Percentiles rank a stretch among this genome's conserved stretches.
These are phyloP conservation scores for Pangasianodon hypophthalmus DNA, from an alignment of 2,113 vertebrate species.

Conservation along the genomic window DNA sequence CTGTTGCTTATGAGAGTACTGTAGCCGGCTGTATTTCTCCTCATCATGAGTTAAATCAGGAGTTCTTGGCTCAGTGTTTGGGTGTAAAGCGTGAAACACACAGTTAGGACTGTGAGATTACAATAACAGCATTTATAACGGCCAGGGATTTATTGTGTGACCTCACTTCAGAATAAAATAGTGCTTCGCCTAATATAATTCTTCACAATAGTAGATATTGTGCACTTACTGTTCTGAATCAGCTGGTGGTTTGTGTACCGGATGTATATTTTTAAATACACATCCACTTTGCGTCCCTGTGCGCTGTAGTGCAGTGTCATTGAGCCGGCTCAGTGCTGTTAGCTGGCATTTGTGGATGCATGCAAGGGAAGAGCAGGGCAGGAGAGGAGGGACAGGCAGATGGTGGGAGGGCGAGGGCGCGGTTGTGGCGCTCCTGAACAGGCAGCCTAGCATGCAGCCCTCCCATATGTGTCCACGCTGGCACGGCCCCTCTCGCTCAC, in stretches of 20 bases:
- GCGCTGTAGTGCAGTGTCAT: constrained; percentile 19
- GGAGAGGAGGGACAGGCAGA: constrained; percentile 73
- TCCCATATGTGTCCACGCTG: constrained; percentile 76
- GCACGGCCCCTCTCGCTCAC: constrained; percentile 38
- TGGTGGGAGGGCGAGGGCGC: constrained; percentile 76
- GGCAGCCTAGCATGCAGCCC: constrained; percentile 73
- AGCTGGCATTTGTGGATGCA: constrained; percentile 38
- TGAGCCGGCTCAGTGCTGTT: constrained; percentile 26
- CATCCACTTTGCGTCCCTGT: constrained; percentile 8
- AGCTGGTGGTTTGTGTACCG: neutral
- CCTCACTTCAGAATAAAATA: neutral
- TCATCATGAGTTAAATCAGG: neutral
- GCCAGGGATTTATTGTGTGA: neutral
- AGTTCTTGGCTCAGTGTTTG: neutral
- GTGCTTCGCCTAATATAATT: neutral
- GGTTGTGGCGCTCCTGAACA: constrained; percentile 71
- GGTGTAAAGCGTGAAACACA: neutral
- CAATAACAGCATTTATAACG: neutral
- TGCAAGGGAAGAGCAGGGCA: constrained; percentile 68
- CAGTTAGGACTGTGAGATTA: neutral
- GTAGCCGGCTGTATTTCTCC: neutral
- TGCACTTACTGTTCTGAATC: neutral
- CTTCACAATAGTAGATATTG: neutral
- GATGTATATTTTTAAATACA: constrained; percentile 16
- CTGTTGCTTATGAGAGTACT: constrained; percentile 28